Evolutionary conservation across 2,797 vertebrate genomes (phyloP).

Genomic region (Cynodonichthys magdalenae): DNA sequence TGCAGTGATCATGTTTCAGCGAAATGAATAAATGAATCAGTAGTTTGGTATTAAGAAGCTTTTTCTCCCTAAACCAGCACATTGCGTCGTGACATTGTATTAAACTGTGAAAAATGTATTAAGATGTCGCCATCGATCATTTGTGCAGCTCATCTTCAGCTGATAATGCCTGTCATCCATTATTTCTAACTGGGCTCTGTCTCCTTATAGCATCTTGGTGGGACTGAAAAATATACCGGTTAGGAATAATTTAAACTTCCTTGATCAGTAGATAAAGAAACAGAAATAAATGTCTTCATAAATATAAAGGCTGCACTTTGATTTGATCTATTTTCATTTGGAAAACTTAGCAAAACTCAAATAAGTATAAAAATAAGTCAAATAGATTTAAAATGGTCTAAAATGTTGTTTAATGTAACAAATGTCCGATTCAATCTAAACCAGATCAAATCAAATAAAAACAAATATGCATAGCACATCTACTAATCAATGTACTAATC

Average conservation of each 20-base stretch:
- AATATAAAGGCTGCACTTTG: too few species aligned
- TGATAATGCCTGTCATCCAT: conserved; percentile 61
- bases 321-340: too few species aligned
- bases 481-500: too few species aligned
- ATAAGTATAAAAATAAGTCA: background rate
- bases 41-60: conserved; percentile 31
- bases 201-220: conserved; percentile 23
- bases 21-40: conserved; percentile 44
- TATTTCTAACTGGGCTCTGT: conserved; percentile 43
- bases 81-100: conserved; percentile 17
- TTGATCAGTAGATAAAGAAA: background rate
- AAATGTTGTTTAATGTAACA: too few species aligned
- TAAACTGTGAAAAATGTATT: conserved; percentile 24
- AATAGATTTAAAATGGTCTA: background rate
- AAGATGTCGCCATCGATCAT: conserved; percentile 40
- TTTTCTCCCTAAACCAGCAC: background rate
- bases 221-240: conserved; percentile 9
- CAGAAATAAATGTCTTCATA: too few species aligned
- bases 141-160: conserved; percentile 48
- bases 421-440: too few species aligned
- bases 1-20: conserved; percentile 2
- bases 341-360: too few species aligned
- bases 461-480: too few species aligned
- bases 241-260: conserved; percentile 8
- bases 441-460: too few species aligned